Evolutionary conservation across 2,888 invertebrate genomes (phyloP).

Genomic region (Aethes cnicana): DNA sequence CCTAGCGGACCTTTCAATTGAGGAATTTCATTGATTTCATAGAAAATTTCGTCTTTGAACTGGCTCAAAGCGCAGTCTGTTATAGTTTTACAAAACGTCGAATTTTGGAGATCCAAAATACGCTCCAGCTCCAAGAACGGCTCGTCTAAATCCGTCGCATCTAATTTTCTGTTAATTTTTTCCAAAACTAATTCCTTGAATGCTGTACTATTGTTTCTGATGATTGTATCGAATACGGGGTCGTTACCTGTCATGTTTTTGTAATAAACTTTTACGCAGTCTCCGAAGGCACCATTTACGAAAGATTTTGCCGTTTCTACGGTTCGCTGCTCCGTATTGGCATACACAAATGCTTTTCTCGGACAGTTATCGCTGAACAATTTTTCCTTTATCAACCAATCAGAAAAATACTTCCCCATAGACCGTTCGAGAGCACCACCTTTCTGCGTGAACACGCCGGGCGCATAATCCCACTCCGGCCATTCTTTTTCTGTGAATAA

Average conservation of each 20-base stretch:
- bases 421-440: constrained; percentile 58
- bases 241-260: constrained; percentile 47
- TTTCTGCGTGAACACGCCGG: constrained; percentile 57
- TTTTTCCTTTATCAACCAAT: constrained; percentile 52
- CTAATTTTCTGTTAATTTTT: too few relatives aligned
- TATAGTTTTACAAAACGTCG: constrained; percentile 49
- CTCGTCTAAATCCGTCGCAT: constrained; percentile 42
- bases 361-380: constrained; percentile 53
- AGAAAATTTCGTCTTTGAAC: constrained; percentile 43
- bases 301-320: constrained; percentile 57
- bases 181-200: constrained; percentile 43
- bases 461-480: neutral
- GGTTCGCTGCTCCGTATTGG: constrained; percentile 60
- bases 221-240: constrained; percentile 53
- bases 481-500: constrained; percentile 9
- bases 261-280: constrained; percentile 51
- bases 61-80: constrained; percentile 51
- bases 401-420: constrained; percentile 58
- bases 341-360: constrained; percentile 51
- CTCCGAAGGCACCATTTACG: constrained; percentile 50
- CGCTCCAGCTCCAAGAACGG: constrained; percentile 48
- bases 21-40: constrained; percentile 50
- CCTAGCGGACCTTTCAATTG: constrained; percentile 53
- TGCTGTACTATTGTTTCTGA: constrained; percentile 45
- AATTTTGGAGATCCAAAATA: constrained; percentile 56